Percentiles rank a stretch among this genome's conserved stretches.
phyloP scores from a whole-genome alignment of 2,888 invertebrate genomes.

The Apodemia mormo region DNA sequence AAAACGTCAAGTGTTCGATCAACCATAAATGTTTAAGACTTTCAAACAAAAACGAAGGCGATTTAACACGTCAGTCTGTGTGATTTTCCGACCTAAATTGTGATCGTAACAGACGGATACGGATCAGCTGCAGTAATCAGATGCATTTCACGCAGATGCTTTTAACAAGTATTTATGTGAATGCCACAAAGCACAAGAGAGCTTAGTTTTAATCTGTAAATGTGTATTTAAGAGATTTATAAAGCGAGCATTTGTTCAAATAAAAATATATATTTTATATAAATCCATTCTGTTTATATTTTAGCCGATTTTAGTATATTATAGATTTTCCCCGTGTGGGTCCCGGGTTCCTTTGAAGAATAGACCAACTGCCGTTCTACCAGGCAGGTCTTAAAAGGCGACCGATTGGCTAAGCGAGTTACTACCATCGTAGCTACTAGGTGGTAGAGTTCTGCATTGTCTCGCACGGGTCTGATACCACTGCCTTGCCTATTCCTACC shows the following conservation, averaged over 20 bases:
- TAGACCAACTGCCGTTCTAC: too few species aligned
- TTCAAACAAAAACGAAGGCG: conserved; percentile 23
- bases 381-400: too few species aligned
- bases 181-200: too few species aligned
- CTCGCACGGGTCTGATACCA: too few species aligned
- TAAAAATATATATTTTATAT: not conserved
- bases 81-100: conserved; percentile 36
- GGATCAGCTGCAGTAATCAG: conserved; percentile 48
- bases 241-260: not conserved
- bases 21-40: conserved; percentile 18
- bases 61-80: conserved; percentile 22
- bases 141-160: conserved; percentile 17
- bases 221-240: not conserved
- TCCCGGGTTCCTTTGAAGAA: too few species aligned
- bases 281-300: too few species aligned
- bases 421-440: too few species aligned
- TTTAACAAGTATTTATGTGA: conserved; percentile 14
- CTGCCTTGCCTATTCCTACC: too few species aligned
- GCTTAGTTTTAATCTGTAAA: conserved; percentile 31
- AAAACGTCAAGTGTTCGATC: conserved; percentile 12
- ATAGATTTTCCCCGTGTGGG: too few species aligned
- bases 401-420: too few species aligned
- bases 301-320: too few species aligned
- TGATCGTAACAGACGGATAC: conserved; percentile 60
- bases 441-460: too few species aligned